phyloP scores from a whole-genome alignment of 2,113 vertebrate genomes.

The Hymenochirus boettgeri region DNA sequence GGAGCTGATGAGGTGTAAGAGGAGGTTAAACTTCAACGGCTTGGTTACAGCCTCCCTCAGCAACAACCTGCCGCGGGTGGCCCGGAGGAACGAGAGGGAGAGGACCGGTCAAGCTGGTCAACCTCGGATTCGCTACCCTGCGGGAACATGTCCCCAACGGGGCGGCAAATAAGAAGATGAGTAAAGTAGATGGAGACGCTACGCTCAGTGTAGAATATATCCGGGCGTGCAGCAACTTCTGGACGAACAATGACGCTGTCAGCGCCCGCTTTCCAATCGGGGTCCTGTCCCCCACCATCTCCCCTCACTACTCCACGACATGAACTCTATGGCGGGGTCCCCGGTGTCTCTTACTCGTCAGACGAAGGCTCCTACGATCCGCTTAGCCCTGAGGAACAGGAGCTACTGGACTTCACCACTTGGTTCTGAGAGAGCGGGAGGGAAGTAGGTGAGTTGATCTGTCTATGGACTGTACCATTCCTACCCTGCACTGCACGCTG shows the following conservation, averaged over 20 bases:
- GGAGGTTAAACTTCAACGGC: conserved; percentile 87
- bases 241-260: conserved; percentile 86
- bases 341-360: conserved; percentile 92
- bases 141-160: conserved; percentile 87
- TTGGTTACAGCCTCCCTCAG: conserved; percentile 91
- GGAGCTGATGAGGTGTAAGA: conserved; percentile 93
- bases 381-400: conserved; percentile 91
- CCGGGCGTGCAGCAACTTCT: conserved; percentile 81
- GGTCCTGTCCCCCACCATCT: conserved; percentile 85
- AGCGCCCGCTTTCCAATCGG: conserved; percentile 93
- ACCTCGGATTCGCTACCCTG: conserved; percentile 93
- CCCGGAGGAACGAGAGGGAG: conserved; percentile 90
- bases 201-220: conserved; percentile 91
- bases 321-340: conserved; percentile 98
- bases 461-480: no score
- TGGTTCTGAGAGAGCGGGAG: conserved; percentile 85
- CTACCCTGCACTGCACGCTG: not conserved
- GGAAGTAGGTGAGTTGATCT: conserved; percentile 47
- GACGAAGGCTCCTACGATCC: conserved; percentile 91
- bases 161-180: conserved; percentile 91
- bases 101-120: conserved; percentile 91
- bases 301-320: conserved; percentile 84
- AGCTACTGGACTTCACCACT: conserved; percentile 94
- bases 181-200: conserved; percentile 91
- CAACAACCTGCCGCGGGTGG: conserved; percentile 94